A percentile compares a stretch with the other conserved stretches of the same genome.
These are phyloP conservation scores for Acropternis orthonyx DNA, from an alignment of 2,797 vertebrate genomes.

Conservation along the genomic window DNA sequence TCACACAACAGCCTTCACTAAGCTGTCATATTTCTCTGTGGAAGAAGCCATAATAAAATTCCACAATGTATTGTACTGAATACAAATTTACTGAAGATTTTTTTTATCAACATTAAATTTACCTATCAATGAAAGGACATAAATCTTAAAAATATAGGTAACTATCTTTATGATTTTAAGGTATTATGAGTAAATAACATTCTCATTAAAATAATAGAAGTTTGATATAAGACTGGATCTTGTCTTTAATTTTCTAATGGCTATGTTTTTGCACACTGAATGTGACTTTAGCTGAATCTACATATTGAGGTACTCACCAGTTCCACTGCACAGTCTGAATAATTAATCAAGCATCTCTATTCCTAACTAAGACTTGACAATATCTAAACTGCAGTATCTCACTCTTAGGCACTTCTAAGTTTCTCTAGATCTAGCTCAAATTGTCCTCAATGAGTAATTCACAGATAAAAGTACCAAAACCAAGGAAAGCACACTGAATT, in stretches of 20 bases:
- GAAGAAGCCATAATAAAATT: background rate
- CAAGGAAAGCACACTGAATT: background rate
- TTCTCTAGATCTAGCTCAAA: background rate
- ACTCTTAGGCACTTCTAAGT: background rate
- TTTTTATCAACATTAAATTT: background rate
- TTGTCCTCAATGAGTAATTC: background rate
- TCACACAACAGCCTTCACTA: background rate
- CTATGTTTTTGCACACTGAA: background rate
- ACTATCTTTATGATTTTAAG: background rate
- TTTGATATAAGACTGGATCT: background rate
- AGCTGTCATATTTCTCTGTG: background rate
- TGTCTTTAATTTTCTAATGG: background rate
- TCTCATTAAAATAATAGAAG: background rate
- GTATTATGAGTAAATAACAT: background rate
- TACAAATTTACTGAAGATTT: background rate
- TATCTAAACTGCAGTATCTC: background rate
- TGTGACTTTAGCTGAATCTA: background rate
- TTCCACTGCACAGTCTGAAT: background rate
- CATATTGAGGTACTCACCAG: background rate
- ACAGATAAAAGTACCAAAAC: background rate
- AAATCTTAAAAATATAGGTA: background rate
- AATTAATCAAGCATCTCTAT: background rate
- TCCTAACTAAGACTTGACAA: background rate
- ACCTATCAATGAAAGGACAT: background rate
- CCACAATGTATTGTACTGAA: background rate